Conservation (phyloP, 1,140 invertebrate species). For the Formica exsecta region DNA sequence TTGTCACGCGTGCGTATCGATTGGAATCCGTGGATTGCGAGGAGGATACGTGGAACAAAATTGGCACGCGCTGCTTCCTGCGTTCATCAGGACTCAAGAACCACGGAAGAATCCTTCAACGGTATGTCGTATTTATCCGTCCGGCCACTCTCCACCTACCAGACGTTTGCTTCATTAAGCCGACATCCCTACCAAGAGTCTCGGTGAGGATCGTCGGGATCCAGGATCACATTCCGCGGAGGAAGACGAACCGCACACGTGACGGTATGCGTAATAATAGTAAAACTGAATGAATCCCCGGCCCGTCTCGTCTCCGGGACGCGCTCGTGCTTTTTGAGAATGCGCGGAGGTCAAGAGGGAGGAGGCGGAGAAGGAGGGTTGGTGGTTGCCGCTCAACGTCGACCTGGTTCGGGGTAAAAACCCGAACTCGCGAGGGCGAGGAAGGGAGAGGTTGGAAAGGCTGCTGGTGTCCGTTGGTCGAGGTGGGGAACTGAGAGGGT, state of each 20-base stretch:
- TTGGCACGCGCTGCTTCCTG: constrained; percentile 45
- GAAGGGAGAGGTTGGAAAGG: constrained; percentile 52
- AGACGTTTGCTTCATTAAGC: constrained; percentile 48
- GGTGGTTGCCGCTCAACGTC: constrained; percentile 34
- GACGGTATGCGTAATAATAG: constrained; percentile 79
- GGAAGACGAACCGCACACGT: constrained; percentile 70
- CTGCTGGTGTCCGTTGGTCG: constrained; percentile 65
- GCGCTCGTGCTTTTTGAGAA: constrained; percentile 53
- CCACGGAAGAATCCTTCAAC: constrained; percentile 20
- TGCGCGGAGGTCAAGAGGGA: constrained; percentile 1
- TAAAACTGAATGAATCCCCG: constrained; percentile 76
- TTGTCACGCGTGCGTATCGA: neutral
- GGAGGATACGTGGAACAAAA: neutral
- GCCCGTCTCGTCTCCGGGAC: constrained; percentile 20
- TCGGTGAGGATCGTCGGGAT: constrained; percentile 21
- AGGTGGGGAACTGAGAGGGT: constrained; percentile 70
- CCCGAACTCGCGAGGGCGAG: constrained; percentile 58
- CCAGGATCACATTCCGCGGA: constrained; percentile 34
- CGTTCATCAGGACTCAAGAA: constrained; percentile 12
- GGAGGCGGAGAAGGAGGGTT: constrained; percentile 14
- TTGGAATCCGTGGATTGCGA: constrained; percentile 4
- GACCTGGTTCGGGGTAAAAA: constrained; percentile 67
- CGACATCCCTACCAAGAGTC: constrained; percentile 6
- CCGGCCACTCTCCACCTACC: neutral
- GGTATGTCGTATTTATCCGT: constrained; percentile 37